Evolutionary conservation across 2,113 vertebrate genomes (phyloP), one percentile per base, ranked within the genome.

Genomic region (Emydocephalus ijimae): DNA sequence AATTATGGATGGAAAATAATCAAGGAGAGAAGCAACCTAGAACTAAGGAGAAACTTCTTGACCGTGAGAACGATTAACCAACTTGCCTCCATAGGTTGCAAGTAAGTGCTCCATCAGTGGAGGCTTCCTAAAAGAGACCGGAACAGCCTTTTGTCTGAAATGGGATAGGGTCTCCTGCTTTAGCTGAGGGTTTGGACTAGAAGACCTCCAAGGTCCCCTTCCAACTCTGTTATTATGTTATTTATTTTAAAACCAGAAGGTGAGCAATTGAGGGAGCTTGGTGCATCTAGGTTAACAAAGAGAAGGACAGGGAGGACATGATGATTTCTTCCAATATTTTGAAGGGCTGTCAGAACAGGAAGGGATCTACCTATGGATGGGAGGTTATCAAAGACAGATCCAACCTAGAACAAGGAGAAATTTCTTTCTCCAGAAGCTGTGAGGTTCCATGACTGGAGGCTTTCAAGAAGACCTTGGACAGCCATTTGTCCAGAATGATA

Each of bases 91-190:
- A n/a, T 12, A n/a, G 1, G 29, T 6, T 15, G 29, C 15, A 29
- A 0, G 29, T n/a, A 29, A 0, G 0, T n/a, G 29, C 61, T n/a
- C 29, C 29, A 6, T 5, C 4, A n/a, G 4, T 29, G 26, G 26
- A 64, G 1, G 61, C 4, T 12, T 29, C n/a, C 0, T 29, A 64
- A 26, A 64, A 64, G 61, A 64, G 10, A 12, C 5, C 14, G 61
- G 61, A 64, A 50, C 11, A 29, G 12, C 1, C 61, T 12, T n/a
- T 29, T n/a, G 61, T 64, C 11, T 14, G 10, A 64, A 64, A 0
- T 29, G 26, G 26, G 4, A 0, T n/a, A n/a, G 61, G 26, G 10
- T 61, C 3, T 29, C 59, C 26, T 29, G 59, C 24, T 0, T 61
- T 3, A 29, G 26, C 24, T 29, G 59, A 10, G 59, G 59, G 26